Evolutionary conservation across 2,888 invertebrate species (phyloP).

Genomic region (Trachelus stipa): DNA sequence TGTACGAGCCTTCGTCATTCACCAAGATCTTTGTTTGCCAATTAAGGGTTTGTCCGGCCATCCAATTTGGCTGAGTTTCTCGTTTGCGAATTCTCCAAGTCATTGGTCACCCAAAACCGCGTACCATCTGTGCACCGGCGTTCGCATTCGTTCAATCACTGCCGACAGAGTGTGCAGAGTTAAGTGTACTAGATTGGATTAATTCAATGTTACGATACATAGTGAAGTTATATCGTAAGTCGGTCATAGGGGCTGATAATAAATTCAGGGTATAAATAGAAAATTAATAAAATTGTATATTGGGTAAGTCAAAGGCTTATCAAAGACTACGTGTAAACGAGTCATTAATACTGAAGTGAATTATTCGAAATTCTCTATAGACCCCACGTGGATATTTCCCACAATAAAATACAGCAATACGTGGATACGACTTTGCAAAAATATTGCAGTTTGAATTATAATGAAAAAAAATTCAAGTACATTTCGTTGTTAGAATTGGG

Average conservation of each 20-base stretch:
- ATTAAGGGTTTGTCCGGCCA: constrained; percentile 22
- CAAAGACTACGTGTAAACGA: too few species aligned
- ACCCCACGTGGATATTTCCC: constrained; percentile 20
- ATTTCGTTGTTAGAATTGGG: constrained; percentile 40
- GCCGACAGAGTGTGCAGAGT: not conserved
- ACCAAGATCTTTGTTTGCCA: constrained; percentile 27
- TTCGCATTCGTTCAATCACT: not conserved
- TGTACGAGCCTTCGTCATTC: not conserved
- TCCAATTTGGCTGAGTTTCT: constrained; percentile 24
- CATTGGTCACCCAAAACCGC: constrained; percentile 21
- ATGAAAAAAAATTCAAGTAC: constrained; percentile 38
- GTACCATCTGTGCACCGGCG: constrained; percentile 32
- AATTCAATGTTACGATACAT: too few species aligned
- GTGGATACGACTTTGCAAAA: constrained; percentile 2
- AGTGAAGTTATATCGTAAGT: too few species aligned
- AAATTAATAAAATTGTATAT: too few species aligned
- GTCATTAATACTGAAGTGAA: too few species aligned
- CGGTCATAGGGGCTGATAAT: too few species aligned
- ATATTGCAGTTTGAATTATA: constrained; percentile 10
- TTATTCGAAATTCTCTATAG: not conserved
- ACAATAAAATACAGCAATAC: constrained; percentile 22
- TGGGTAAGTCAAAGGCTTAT: too few species aligned
- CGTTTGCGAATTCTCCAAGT: constrained; percentile 32
- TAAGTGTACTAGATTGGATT: not conserved
- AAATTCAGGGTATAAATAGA: too few species aligned